These are phyloP conservation scores for Aphodius granarius DNA, from an alignment of 2,888 invertebrate genomes.

Conservation along the genomic window DNA sequence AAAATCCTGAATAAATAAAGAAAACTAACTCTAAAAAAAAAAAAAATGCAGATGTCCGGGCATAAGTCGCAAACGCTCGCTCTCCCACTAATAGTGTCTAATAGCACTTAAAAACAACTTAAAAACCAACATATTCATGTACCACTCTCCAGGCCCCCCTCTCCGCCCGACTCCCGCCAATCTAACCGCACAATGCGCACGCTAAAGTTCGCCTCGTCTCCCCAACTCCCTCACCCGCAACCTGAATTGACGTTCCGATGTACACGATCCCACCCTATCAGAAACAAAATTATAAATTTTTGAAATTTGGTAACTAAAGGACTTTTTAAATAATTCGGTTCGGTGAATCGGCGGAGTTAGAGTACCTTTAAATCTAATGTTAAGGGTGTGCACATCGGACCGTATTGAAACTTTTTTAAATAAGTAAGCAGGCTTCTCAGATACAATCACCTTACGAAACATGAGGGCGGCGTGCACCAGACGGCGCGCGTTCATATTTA, in stretches of 20 bases:
- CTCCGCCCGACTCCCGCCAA: too few relatives aligned
- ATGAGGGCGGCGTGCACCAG: conserved; percentile 5
- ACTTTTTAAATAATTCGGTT: conserved; percentile 12
- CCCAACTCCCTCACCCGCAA: too few relatives aligned
- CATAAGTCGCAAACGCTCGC: too few relatives aligned
- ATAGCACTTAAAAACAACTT: too few relatives aligned
- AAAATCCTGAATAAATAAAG: too few relatives aligned
- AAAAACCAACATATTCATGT: too few relatives aligned
- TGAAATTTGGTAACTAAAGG: conserved; percentile 10
- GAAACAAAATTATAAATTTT: background rate
- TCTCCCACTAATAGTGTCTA: too few relatives aligned
- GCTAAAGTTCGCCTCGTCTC: too few relatives aligned
- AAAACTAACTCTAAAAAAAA: too few relatives aligned
- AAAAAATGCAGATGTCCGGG: too few relatives aligned
- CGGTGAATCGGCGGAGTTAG: conserved; percentile 11
- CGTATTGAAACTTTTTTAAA: conserved; percentile 6
- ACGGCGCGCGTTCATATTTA: conserved; percentile 12
- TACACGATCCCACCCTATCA: background rate
- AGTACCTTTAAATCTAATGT: conserved; percentile 15
- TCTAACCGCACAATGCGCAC: too few relatives aligned
- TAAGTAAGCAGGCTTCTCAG: conserved; percentile 13
- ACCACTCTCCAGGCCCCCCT: too few relatives aligned
- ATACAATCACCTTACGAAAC: conserved; percentile 13
- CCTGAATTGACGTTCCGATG: background rate
- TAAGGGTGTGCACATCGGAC: conserved; percentile 13